phyloP scores from a whole-genome alignment of 1,140 invertebrate genomes.

The Rhopalosiphum maidis region DNA sequence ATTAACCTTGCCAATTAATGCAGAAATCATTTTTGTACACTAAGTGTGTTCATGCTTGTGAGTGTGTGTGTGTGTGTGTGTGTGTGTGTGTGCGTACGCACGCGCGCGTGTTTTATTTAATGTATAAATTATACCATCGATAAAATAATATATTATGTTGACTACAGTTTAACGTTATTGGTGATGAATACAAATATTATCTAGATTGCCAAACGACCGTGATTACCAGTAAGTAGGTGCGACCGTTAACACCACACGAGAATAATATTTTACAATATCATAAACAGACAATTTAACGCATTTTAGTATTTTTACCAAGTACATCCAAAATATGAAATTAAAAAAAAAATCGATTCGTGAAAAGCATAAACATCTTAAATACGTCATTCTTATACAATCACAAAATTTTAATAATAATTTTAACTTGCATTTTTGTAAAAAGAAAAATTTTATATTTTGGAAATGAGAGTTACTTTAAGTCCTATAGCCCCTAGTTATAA shows the following conservation, averaged over 20 bases:
- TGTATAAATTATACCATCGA: neutral
- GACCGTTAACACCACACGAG: neutral
- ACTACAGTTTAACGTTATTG: neutral
- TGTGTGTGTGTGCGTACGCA: neutral
- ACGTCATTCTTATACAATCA: neutral
- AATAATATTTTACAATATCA: neutral
- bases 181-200: conserved; percentile 3
- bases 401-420: neutral
- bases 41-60: neutral
- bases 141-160: conserved; percentile 5
- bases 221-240: neutral
- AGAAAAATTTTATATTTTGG: too few species aligned
- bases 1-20: neutral
- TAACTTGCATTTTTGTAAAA: too few species aligned
- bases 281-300: neutral
- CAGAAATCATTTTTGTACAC: neutral
- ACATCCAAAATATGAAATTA: neutral
- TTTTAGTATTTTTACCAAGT: neutral
- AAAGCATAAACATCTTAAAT: neutral
- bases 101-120: too few species aligned
- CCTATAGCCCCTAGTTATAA: too few species aligned
- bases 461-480: too few species aligned
- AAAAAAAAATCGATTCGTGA: neutral
- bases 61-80: neutral
- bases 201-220: neutral